Percentiles rank a stretch among this genome's conserved stretches.
Evolutionary conservation across 2,888 invertebrate genomes (phyloP).

Genomic region (Prostheceraeus crozeri): DNA sequence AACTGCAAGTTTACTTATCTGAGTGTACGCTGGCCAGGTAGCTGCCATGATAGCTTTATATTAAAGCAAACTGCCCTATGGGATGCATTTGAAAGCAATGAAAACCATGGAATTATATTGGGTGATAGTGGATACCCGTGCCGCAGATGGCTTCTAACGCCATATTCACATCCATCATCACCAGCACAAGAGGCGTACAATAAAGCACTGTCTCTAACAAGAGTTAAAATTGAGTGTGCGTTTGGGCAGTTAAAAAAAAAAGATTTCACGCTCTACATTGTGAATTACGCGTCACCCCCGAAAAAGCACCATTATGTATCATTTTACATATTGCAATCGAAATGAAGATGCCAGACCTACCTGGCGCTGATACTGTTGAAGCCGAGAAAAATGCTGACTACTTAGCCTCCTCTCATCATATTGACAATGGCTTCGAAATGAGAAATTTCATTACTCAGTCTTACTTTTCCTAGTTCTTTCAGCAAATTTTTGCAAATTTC

Average conservation of each 20-base stretch:
- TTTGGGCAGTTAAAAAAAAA: slow-evolving; percentile 18
- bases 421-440: no score
- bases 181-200: slow-evolving; percentile 21
- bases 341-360: slow-evolving; percentile 16
- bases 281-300: slow-evolving; percentile 12
- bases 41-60: slow-evolving; percentile 43
- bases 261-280: slow-evolving; percentile 1
- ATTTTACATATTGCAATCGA: slow-evolving; percentile 7
- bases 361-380: no score
- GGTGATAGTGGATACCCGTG: slow-evolving; percentile 40
- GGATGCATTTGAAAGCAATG: slow-evolving; percentile 38
- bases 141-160: slow-evolving; percentile 36
- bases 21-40: slow-evolving; percentile 42
- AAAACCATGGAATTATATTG: slow-evolving; percentile 32
- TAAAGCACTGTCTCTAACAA: slow-evolving; percentile 1
- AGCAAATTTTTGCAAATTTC: no score
- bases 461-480: no score
- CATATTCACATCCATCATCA: slow-evolving; percentile 23
- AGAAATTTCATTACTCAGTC: no score
- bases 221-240: slow-evolving; percentile 10
- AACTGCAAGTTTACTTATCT: slow-evolving; percentile 39
- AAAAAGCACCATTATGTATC: slow-evolving; percentile 14
- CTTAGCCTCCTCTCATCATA: no score
- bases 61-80: slow-evolving; percentile 35
- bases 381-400: no score